Base-by-base conservation (phyloP, 2,113 vertebrate species). In the Hypomesus transpacificus region DNA sequence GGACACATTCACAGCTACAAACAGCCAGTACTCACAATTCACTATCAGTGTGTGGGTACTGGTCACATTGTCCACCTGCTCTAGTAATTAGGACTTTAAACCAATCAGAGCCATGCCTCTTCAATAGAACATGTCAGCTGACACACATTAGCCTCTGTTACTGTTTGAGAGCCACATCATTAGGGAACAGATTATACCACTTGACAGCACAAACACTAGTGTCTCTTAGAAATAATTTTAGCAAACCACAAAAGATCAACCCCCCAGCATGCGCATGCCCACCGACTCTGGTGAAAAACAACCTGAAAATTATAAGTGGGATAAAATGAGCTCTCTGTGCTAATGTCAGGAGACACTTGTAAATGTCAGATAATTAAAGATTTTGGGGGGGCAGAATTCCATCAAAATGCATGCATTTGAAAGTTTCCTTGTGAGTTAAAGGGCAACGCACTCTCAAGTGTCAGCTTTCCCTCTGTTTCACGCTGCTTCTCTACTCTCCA, bases 21-120 rank as follows among this genome's bases (percentile, higher is more conserved):
- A 61, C 16, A 14, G 31, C 14, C 61, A 31, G 61, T 28, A 62
- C 24, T 62, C 1, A 6, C 6, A 34, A 6, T 4, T 34, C 31
- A 26, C 57, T 60, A 20, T 9, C 17, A 52, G 11, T 34, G 20
- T 20, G 24, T 16, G 31, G 18, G 28, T 34, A 31, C 14, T 50
- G 52, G 66, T 20, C 58, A 46, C 62, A 62, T 56, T 14, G 61
- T 26, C n/a, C 54, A 20, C 52, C 17, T 53, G 68, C 34, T 69
- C 28, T 46, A 26, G 66, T 73, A 74, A 80, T 73, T 65, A 63
- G 61, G 17, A 31, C 61, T 7, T 18, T 26, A 14, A 34, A 34
- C 61, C 39, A 46, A 46, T 46, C 39, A 46, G 39, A 46, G 39
- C 39, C 39, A 11, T 5, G 39, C 39, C 39, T 46, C 39, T 46